Percentiles rank a stretch among this genome's conserved stretches.
These are phyloP conservation scores for Tubulanus polymorphus DNA, from an alignment of 2,888 invertebrate genomes.

Conservation along the genomic window DNA sequence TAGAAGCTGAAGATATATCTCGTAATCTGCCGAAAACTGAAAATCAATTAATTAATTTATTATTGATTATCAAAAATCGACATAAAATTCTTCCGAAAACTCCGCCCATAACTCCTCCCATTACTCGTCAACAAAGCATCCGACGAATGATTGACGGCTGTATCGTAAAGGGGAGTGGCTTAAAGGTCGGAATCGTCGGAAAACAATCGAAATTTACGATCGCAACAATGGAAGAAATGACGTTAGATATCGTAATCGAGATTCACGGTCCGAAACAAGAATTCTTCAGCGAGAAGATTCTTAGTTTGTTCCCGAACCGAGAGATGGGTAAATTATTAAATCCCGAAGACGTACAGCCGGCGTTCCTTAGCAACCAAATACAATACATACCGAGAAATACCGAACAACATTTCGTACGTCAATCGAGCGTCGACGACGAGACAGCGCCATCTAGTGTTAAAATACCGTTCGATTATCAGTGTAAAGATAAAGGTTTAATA, in stretches of 20 bases:
- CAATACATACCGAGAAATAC: neutral
- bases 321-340: neutral
- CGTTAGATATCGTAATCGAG: conserved; percentile 29
- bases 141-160: conserved; percentile 17
- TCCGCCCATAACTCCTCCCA: too few relatives aligned
- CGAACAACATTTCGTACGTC: conserved; percentile 26
- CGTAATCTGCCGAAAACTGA: too few relatives aligned
- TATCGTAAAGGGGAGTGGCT: conserved; percentile 42
- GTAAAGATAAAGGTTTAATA: conserved; percentile 34
- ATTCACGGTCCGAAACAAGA: conserved; percentile 41
- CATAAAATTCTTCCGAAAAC: too few relatives aligned
- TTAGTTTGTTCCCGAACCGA: conserved; percentile 15
- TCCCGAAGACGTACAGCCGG: neutral
- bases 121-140: conserved; percentile 1
- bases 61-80: too few relatives aligned
- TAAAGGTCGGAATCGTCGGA: conserved; percentile 46
- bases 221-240: conserved; percentile 11
- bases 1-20: too few relatives aligned
- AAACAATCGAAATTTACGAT: conserved; percentile 45
- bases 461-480: conserved; percentile 36
- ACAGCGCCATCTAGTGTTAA: conserved; percentile 18
- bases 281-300: conserved; percentile 31
- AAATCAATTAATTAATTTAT: too few relatives aligned
- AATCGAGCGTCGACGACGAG: conserved; percentile 26
- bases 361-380: too few relatives aligned